phyloP scores from a whole-genome alignment of 2,888 invertebrate genomes.

The Nephrotoma flavescens region DNA sequence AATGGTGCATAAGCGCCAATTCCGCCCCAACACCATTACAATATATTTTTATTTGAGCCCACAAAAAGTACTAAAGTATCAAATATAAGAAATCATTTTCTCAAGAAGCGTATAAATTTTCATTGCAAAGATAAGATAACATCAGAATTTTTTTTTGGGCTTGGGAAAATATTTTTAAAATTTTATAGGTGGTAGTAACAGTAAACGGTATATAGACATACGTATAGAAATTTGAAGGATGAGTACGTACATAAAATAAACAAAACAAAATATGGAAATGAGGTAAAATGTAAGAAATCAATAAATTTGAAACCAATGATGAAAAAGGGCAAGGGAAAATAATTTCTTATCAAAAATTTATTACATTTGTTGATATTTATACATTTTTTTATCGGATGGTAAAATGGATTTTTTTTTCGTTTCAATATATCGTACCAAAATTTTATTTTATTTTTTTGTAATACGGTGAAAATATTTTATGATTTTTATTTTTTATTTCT shows the following conservation, averaged over 20 bases:
- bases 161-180: no score
- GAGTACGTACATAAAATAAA: not conserved
- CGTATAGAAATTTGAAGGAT: not conserved
- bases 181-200: no score
- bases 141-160: not conserved
- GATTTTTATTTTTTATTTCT: not conserved
- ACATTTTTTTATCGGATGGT: not conserved
- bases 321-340: not conserved
- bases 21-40: not conserved
- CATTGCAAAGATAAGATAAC: not conserved
- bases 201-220: no score
- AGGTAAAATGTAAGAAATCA: not conserved
- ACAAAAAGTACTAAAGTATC: not conserved
- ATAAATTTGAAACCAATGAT: not conserved
- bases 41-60: not conserved
- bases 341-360: not conserved
- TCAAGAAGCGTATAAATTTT: not conserved
- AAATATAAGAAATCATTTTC: not conserved
- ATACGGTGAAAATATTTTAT: not conserved
- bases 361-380: not conserved
- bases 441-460: not conserved
- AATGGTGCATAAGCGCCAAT: no score
- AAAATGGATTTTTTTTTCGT: not conserved
- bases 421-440: not conserved
- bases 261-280: not conserved